These are phyloP conservation scores for Bellardia bayeri DNA, from an alignment of 2,888 invertebrate genomes.

Conservation along the genomic window DNA sequence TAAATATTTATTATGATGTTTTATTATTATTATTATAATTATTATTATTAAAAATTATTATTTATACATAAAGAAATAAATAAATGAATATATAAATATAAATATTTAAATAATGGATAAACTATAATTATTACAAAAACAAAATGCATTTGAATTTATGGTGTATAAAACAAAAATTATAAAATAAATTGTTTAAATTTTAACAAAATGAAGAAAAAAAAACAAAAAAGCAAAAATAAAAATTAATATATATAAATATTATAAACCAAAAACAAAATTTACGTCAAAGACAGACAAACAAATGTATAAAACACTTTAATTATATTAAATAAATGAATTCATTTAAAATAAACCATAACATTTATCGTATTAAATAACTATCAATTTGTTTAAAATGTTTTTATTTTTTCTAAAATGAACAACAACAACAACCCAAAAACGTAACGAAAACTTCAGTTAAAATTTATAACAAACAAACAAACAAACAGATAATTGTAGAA, in stretches of 20 bases:
- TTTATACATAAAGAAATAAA: conserved; percentile 69
- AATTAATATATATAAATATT: conserved; percentile 64
- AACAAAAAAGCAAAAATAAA: conserved; percentile 51
- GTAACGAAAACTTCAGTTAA: conserved; percentile 57
- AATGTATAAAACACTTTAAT: conserved; percentile 74
- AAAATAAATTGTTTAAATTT: conserved; percentile 72
- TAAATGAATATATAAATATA: conserved; percentile 72
- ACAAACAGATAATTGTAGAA: conserved; percentile 54
- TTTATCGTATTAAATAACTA: conserved; percentile 57
- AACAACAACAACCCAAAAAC: conserved; percentile 37
- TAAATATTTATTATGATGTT: conserved; percentile 81
- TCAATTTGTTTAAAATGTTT: conserved; percentile 36
- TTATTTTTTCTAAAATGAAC: background rate
- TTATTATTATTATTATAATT: conserved; percentile 78
- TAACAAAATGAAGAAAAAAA: conserved; percentile 63
- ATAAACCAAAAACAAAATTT: conserved; percentile 52
- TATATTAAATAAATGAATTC: conserved; percentile 67
- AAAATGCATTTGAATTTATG: conserved; percentile 80
- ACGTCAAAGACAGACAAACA: conserved; percentile 56
- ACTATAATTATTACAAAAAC: conserved; percentile 74
- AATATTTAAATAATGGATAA: conserved; percentile 74
- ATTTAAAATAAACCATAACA: conserved; percentile 71
- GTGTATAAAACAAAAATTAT: conserved; percentile 78
- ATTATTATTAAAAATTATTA: conserved; percentile 76
- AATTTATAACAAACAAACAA: conserved; percentile 53